Evolutionary conservation across 2,113 vertebrate genomes (phyloP).

Genomic region (Colistium nudipinnis): DNA sequence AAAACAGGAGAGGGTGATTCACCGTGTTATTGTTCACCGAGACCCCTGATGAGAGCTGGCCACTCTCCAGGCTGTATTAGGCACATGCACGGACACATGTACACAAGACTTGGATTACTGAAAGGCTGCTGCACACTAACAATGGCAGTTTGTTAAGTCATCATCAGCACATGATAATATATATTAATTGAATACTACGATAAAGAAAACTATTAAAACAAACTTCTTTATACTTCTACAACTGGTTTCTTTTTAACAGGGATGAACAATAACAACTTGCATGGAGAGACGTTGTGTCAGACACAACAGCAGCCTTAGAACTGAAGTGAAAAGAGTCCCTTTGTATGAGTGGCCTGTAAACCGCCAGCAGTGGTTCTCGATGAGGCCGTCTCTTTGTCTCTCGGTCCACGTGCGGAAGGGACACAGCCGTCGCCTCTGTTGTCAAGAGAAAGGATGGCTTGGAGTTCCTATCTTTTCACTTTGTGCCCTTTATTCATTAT

Average conservation of each 20-base stretch:
- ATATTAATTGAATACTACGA: too few species aligned
- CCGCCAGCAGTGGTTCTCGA: slow-evolving; percentile 47
- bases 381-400: slow-evolving; percentile 71
- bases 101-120: background rate
- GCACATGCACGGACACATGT: slow-evolving; percentile 16
- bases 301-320: slow-evolving; percentile 56
- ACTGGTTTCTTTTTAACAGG: slow-evolving; percentile 24
- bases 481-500: slow-evolving; percentile 52
- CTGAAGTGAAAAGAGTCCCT: slow-evolving; percentile 63
- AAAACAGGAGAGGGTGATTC: slow-evolving; percentile 56
- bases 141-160: background rate
- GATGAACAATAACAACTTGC: slow-evolving; percentile 52
- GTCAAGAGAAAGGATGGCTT: slow-evolving; percentile 67
- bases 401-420: slow-evolving; percentile 61
- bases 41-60: slow-evolving; percentile 48
- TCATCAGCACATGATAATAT: too few species aligned
- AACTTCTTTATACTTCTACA: too few species aligned
- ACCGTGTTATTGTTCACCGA: slow-evolving; percentile 63
- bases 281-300: slow-evolving; percentile 49
- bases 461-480: slow-evolving; percentile 63
- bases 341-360: slow-evolving; percentile 74
- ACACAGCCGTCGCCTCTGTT: slow-evolving; percentile 74
- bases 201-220: too few species aligned
- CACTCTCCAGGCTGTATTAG: slow-evolving; percentile 41
- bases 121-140: slow-evolving; percentile 19